phyloP scores from a whole-genome alignment of 2,797 vertebrate genomes.

The Crocidura indochinensis region DNA sequence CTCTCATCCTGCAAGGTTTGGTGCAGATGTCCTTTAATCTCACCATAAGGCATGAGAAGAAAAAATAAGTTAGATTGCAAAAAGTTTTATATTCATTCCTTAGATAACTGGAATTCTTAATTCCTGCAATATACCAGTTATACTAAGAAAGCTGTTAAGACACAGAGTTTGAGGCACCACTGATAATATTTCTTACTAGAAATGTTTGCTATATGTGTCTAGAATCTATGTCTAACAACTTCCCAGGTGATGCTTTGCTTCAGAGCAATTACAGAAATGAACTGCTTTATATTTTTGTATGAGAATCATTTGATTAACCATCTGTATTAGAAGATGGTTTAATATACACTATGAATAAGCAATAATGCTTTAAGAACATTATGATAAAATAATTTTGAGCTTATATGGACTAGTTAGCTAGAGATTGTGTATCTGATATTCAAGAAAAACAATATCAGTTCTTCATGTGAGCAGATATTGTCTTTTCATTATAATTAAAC shows the following conservation, averaged over 20 bases:
- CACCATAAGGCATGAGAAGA: background rate
- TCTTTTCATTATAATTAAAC: constrained; percentile 26
- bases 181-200: background rate
- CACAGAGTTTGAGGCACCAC: background rate
- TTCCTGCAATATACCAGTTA: background rate
- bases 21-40: constrained; percentile 31
- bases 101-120: constrained; percentile 21
- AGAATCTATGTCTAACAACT: background rate
- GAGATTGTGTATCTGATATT: constrained; percentile 10
- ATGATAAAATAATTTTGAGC: background rate
- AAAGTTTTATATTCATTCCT: background rate
- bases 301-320: background rate
- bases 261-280: too few species aligned
- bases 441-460: background rate
- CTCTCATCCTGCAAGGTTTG: background rate
- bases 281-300: background rate
- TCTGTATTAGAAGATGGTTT: background rate
- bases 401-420: constrained; percentile 3
- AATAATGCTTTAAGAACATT: background rate
- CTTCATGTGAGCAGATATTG: background rate
- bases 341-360: background rate
- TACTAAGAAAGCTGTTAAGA: background rate
- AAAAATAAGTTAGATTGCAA: background rate
- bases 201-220: background rate
- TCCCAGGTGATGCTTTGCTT: background rate